Base-by-base conservation (phyloP, 2,113 vertebrate species). In the Zosterops lateralis region DNA sequence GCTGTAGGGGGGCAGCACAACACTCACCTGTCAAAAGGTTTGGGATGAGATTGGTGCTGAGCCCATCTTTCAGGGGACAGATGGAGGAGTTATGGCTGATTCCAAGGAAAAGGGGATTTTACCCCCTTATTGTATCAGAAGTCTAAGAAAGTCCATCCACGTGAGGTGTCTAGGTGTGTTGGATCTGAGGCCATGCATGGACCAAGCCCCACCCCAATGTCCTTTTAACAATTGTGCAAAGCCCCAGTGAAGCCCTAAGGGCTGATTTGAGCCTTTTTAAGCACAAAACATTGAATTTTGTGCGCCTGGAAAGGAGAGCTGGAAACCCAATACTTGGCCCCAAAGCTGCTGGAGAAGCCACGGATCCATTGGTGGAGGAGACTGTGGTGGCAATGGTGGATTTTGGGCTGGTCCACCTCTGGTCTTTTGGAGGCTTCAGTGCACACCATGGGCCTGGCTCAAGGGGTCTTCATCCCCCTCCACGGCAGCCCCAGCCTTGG, bases 1-100 rank as follows among this genome's bases (percentile, higher is more conserved):
- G 38, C 25, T 12, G 4, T 2, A 4, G 21, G 6, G 45, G 42
- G 57, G 61, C 5, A 0, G 47, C 25, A 10, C 4, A 5, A 9
- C 36, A 89, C 94, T 95, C 80, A 95, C 91, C 17, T 9, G 68
- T 44, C 7, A 14, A 14, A 8, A 20, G 16, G 20, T 29, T 36
- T 34, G 57, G 26, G 24, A 6, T 31, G 57, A 62, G 47, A 28
- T 24, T 25, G 73, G 26, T 1, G 28, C 34, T 3, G 12, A 40
- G 84, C 36, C 25, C 3, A 1, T 38, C 38, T 22, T 45, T 32
- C 38, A 17, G 38, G 19, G 42, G 10, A 17, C 12, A 16, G 16
- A 25, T 0, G 3, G 70, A 66, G 24, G 42, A 66, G 51, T 25
- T 57, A 3, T 0, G 19, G 61, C 44, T 1, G 50, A 61, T 34